Percentiles rank a stretch among this genome's conserved stretches.
These are phyloP conservation scores for Vireo altiloquus DNA, from an alignment of 2,113 vertebrate species.

Conservation along the genomic window DNA sequence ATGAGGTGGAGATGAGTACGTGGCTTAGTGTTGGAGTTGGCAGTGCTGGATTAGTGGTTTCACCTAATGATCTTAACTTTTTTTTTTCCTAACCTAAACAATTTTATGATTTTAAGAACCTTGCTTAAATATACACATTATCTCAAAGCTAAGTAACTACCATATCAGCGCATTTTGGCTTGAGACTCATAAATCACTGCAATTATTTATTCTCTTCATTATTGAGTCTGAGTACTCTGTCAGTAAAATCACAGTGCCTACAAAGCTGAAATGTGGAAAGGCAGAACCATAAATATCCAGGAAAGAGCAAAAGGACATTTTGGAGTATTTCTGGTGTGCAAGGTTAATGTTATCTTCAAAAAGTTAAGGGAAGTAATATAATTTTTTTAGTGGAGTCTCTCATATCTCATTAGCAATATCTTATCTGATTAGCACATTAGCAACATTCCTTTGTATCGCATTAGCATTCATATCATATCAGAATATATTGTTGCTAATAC, in stretches of 20 bases:
- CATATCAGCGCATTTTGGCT: neutral
- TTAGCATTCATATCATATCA: slow-evolving; percentile 73
- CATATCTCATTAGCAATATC: slow-evolving; percentile 70
- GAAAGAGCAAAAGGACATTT: neutral
- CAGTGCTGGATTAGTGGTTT: rapidly evolving
- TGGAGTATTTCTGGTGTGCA: neutral
- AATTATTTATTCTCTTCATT: neutral
- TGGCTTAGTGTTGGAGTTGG: neutral
- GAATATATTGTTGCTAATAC: slow-evolving; percentile 73
- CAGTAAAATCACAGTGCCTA: neutral
- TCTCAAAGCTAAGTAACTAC: neutral
- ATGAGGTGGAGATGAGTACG: neutral
- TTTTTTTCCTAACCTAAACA: neutral
- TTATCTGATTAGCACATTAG: slow-evolving; percentile 70
- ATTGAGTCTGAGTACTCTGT: neutral
- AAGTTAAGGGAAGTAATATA: slow-evolving; percentile 52
- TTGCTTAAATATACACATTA: neutral
- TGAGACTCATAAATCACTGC: neutral
- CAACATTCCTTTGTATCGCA: slow-evolving; percentile 66
- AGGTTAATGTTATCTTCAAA: neutral
- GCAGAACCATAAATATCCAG: neutral
- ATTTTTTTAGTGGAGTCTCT: slow-evolving; percentile 32
- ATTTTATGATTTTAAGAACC: neutral
- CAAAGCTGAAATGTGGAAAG: neutral
- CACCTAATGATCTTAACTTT: neutral